phyloP scores from a whole-genome alignment of 1,140 invertebrate species.

The Drosophila neocordata region DNA sequence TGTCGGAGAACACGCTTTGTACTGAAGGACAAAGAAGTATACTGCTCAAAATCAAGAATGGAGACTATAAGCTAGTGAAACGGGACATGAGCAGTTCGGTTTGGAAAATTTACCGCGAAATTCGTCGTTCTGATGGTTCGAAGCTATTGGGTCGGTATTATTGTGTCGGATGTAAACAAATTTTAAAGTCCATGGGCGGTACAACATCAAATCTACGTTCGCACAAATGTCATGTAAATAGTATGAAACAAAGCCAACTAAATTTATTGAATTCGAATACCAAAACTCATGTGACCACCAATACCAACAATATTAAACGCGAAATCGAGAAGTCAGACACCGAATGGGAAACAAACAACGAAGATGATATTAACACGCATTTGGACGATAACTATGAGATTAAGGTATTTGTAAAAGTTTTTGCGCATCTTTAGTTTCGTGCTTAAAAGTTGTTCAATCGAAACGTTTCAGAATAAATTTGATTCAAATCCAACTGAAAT shows the following conservation, averaged over 20 bases:
- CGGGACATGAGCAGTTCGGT: slow-evolving; percentile 48
- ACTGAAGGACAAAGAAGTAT: slow-evolving; percentile 43
- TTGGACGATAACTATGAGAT: background rate
- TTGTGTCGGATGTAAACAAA: slow-evolving; percentile 33
- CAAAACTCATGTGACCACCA: background rate
- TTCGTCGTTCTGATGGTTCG: slow-evolving; percentile 46
- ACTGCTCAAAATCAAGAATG: slow-evolving; percentile 40
- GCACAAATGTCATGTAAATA: slow-evolving; percentile 32
- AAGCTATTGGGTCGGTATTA: slow-evolving; percentile 47
- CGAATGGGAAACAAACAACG: background rate
- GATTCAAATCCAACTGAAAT: background rate
- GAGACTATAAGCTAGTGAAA: slow-evolving; percentile 47
- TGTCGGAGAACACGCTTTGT: background rate
- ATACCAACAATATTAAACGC: background rate
- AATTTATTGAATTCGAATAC: background rate
- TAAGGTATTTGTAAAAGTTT: too few relatives aligned
- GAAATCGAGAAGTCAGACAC: background rate
- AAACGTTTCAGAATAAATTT: background rate
- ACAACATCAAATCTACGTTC: slow-evolving; percentile 22
- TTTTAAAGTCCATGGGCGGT: background rate
- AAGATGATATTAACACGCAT: background rate
- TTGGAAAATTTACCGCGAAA: slow-evolving; percentile 60
- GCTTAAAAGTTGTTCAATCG: background rate
- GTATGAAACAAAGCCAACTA: background rate
- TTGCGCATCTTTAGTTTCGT: background rate